These are phyloP conservation scores for Rhabditoides inermis DNA, from an alignment of 2,888 invertebrate genomes.

Conservation along the genomic window DNA sequence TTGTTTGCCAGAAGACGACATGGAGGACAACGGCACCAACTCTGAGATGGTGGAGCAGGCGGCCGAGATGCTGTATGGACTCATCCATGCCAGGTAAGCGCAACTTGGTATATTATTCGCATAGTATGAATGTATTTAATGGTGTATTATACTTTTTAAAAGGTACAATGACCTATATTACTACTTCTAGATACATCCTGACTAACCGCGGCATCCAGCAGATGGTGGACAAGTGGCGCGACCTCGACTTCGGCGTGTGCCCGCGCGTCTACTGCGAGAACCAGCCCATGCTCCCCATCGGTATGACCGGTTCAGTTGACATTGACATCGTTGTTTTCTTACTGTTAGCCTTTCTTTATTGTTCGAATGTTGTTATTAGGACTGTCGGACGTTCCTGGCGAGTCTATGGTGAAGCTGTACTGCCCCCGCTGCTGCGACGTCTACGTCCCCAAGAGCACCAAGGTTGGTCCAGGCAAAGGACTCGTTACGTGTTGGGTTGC, in stretches of 20 bases:
- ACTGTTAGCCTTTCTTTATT: neutral
- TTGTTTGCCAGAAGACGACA: conserved; percentile 76
- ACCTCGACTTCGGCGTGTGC: conserved; percentile 95
- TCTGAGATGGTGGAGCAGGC: conserved; percentile 98
- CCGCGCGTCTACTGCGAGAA: conserved; percentile 97
- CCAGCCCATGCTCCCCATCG: conserved; percentile 91
- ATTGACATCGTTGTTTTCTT: neutral
- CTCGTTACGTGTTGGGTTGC: too few species aligned
- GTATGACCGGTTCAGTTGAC: conserved; percentile 55
- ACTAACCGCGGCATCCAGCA: conserved; percentile 75
- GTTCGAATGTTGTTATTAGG: conserved; percentile 59
- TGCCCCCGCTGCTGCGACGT: conserved; percentile 99
- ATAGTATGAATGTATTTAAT: too few species aligned
- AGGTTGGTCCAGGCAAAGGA: too few species aligned
- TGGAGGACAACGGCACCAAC: conserved; percentile 87
- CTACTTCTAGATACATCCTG: conserved; percentile 96
- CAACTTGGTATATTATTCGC: too few species aligned
- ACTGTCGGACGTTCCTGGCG: conserved; percentile 93
- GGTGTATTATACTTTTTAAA: too few species aligned
- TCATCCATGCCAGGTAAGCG: conserved; percentile 97
- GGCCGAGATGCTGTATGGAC: conserved; percentile 95
- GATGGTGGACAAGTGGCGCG: conserved; percentile 67
- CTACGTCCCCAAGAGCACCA: too few species aligned
- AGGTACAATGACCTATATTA: too few species aligned
- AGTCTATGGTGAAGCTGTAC: conserved; percentile 98